Percentiles rank a stretch among this genome's conserved stretches.
These are phyloP conservation scores for Melanogrammus aeglefinus DNA, from an alignment of 2,797 vertebrate species.

Conservation along the genomic window DNA sequence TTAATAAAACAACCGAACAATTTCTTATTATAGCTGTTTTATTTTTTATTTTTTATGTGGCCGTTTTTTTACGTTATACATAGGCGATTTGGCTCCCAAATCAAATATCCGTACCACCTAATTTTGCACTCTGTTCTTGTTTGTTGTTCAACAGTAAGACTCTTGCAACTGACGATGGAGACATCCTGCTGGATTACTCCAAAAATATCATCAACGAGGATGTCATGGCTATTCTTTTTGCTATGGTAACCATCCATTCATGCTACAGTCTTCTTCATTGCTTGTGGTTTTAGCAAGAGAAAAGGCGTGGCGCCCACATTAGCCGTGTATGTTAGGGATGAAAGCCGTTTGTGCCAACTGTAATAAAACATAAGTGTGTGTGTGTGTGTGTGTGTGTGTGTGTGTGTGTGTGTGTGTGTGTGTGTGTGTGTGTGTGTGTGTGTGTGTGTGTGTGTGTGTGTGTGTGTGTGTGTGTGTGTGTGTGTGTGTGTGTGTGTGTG, in stretches of 20 bases:
- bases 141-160: conserved; percentile 70
- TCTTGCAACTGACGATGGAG: conserved; percentile 80
- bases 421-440: neutral
- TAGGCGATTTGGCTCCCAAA: neutral
- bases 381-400: too few relatives aligned
- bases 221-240: conserved; percentile 81
- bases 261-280: neutral
- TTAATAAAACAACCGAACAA: too few relatives aligned
- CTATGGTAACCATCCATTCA: conserved; percentile 73
- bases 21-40: neutral
- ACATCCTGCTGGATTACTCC: conserved; percentile 87
- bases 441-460: neutral
- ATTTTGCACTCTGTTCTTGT: neutral
- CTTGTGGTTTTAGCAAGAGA: neutral
- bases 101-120: neutral
- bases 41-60: neutral
- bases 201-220: conserved; percentile 89
- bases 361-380: conserved; percentile 27
- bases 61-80: neutral
- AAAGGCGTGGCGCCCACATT: neutral
- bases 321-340: neutral
- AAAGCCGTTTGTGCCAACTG: conserved; percentile 12
- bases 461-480: neutral
- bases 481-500: neutral
- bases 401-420: neutral